Percentiles rank a stretch among this genome's conserved stretches.
These are phyloP conservation scores for Drosophila hydei DNA, from an alignment of 1,140 invertebrate genomes.

Conservation along the genomic window DNA sequence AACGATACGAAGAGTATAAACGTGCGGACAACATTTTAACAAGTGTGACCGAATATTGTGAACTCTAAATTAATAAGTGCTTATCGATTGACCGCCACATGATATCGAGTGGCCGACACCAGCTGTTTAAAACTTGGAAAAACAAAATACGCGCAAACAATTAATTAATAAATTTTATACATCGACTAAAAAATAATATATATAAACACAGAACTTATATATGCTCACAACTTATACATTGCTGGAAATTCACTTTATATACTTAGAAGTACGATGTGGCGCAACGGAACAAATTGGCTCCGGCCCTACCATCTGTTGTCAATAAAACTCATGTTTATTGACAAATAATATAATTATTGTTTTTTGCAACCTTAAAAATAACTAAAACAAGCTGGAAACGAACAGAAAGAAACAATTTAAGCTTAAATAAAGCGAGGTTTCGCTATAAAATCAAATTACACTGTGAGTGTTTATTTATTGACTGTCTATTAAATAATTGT, in stretches of 20 bases:
- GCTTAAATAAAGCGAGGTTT: neutral
- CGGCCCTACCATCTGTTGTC: neutral
- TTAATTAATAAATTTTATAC: conserved; percentile 1
- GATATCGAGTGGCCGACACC: conserved; percentile 6
- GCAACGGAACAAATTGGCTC: neutral
- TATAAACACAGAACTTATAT: neutral
- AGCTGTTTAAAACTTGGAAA: conserved; percentile 16
- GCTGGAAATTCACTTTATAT: neutral
- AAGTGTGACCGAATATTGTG: conserved; percentile 3
- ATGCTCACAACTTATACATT: neutral
- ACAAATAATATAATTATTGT: conserved; percentile 4
- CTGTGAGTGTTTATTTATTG: neutral
- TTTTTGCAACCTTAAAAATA: neutral
- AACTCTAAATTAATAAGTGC: neutral
- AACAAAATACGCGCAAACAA: conserved; percentile 27
- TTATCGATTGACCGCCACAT: conserved; percentile 22
- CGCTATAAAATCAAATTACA: neutral
- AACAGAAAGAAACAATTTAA: neutral
- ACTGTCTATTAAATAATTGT: too few species aligned
- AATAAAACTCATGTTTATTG: neutral
- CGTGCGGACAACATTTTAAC: conserved; percentile 65
- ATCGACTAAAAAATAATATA: neutral
- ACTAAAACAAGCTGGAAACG: neutral
- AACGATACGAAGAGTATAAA: conserved; percentile 60
- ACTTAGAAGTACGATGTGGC: neutral